These are phyloP conservation scores for Brachionus manjavacas DNA, from an alignment of 1,140 invertebrate genomes.

Conservation along the genomic window DNA sequence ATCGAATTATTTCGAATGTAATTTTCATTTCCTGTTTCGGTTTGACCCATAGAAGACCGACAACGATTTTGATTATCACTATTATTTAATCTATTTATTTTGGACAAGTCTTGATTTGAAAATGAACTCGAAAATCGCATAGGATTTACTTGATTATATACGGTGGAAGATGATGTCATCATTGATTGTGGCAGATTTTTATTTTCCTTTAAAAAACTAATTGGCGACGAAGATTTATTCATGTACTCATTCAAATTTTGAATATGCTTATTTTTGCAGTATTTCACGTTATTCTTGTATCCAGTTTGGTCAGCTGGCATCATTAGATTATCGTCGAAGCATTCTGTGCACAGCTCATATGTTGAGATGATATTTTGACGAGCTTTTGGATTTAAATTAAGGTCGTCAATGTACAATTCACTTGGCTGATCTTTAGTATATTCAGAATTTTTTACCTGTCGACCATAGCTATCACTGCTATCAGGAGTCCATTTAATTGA, in stretches of 20 bases:
- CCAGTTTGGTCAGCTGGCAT: not conserved
- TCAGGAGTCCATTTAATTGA: constrained; percentile 5
- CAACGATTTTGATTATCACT: not conserved
- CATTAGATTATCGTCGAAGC: constrained; percentile 14
- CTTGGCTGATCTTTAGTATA: not conserved
- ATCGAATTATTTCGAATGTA: not conserved
- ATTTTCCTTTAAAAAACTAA: not conserved
- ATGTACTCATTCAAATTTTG: not conserved
- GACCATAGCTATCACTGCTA: not conserved
- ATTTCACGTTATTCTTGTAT: not conserved
- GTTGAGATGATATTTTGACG: constrained; percentile 41
- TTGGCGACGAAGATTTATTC: not conserved
- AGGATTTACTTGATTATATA: constrained; percentile 12
- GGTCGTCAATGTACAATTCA: constrained; percentile 15
- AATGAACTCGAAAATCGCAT: not conserved
- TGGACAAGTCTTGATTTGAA: constrained; percentile 30
- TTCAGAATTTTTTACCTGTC: not conserved
- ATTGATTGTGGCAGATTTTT: not conserved
- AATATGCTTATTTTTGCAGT: constrained; percentile 9
- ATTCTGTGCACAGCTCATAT: constrained; percentile 31
- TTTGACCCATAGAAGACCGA: not conserved
- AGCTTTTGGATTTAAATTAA: not conserved
- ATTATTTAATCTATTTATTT: not conserved
- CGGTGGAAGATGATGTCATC: not conserved
- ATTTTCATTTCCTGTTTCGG: not conserved